These are phyloP conservation scores for Aspidiotus rigidus DNA, from an alignment of 2,888 invertebrate species.

Conservation along the genomic window DNA sequence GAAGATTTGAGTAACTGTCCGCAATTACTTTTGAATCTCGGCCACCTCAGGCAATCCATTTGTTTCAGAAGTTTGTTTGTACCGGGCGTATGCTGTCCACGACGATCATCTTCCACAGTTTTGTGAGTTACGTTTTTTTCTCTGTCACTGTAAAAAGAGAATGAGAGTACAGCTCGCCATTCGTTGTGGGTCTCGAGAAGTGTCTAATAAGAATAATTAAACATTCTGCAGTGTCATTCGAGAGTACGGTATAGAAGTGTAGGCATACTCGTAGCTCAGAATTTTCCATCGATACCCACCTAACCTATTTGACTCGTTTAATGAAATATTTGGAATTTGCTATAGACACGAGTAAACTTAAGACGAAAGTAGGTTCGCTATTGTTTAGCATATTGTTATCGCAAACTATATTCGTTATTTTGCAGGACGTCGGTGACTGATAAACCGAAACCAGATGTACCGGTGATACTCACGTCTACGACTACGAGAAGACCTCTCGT, in stretches of 20 bases:
- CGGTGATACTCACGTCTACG: neutral
- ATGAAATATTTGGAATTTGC: too few relatives aligned
- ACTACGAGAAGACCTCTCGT: slow-evolving; percentile 19
- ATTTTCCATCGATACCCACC: too few relatives aligned
- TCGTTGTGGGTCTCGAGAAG: too few relatives aligned
- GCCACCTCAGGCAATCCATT: slow-evolving; percentile 71
- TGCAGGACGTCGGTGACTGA: slow-evolving; percentile 2
- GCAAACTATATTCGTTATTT: neutral
- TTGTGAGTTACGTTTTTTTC: too few relatives aligned
- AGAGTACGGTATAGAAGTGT: too few relatives aligned
- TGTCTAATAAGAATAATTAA: too few relatives aligned
- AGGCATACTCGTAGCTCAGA: too few relatives aligned
- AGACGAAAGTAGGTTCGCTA: too few relatives aligned
- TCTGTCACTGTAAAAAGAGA: neutral
- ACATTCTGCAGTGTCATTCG: too few relatives aligned
- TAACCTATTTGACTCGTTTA: too few relatives aligned
- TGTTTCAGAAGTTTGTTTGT: slow-evolving; percentile 86
- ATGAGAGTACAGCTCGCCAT: slow-evolving; percentile 5
- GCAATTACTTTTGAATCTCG: slow-evolving; percentile 67
- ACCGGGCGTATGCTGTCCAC: slow-evolving; percentile 84
- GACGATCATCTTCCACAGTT: slow-evolving; percentile 15
- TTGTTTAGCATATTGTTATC: too few relatives aligned
- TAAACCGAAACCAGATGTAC: slow-evolving; percentile 19
- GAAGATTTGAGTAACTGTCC: slow-evolving; percentile 84
- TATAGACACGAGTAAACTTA: too few relatives aligned